These are phyloP conservation scores for Dasyornis broadbenti DNA, from an alignment of 2,113 vertebrate species.

Conservation along the genomic window DNA sequence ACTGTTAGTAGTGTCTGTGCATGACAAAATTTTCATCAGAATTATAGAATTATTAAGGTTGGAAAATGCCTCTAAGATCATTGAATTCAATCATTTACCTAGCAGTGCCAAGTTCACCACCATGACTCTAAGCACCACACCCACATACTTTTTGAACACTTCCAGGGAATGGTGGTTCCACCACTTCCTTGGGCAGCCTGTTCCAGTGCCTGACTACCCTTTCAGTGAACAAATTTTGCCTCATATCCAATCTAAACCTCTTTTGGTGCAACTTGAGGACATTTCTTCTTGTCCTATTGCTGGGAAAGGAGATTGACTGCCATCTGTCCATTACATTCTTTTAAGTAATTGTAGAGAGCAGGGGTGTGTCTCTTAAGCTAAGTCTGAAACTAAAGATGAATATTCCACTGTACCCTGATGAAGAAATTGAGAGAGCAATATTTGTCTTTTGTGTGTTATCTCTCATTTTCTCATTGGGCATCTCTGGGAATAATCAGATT, in stretches of 20 bases:
- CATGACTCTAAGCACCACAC: background rate
- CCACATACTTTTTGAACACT: background rate
- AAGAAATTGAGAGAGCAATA: fast-evolving
- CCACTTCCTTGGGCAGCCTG: background rate
- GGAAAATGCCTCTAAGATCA: background rate
- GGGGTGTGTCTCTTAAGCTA: background rate
- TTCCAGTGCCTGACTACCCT: background rate
- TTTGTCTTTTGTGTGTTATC: background rate
- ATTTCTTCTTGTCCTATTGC: background rate
- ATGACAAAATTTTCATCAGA: background rate
- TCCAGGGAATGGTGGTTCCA: background rate
- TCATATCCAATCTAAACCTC: background rate
- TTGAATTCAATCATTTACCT: fast-evolving
- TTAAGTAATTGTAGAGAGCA: background rate
- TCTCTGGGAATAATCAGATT: background rate
- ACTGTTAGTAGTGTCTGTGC: fast-evolving
- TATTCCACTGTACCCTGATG: background rate
- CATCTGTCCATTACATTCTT: background rate
- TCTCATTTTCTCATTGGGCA: background rate
- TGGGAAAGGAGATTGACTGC: background rate
- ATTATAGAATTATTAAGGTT: background rate
- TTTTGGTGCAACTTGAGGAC: background rate
- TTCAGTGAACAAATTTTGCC: background rate
- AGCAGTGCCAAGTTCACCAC: background rate
- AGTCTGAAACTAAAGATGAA: background rate